Percentiles rank a stretch among this genome's conserved stretches.
Conservation (phyloP, 2,888 invertebrate species). For the Torymus texanus region DNA sequence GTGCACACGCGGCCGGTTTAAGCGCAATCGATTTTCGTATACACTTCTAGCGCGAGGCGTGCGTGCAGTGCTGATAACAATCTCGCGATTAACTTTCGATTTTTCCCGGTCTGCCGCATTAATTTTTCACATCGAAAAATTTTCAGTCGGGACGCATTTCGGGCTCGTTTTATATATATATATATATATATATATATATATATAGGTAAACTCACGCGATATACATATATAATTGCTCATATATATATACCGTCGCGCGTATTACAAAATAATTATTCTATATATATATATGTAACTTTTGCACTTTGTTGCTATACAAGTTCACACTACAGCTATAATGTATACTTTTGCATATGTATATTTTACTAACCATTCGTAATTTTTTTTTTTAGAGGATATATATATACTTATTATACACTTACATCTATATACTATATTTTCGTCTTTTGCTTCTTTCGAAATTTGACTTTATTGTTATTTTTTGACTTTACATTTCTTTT, state of each 20-base stretch:
- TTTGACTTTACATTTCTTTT: background rate
- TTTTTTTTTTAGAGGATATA: background rate
- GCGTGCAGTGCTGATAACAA: background rate
- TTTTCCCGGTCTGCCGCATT: background rate
- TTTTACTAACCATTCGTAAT: slow-evolving; percentile 2
- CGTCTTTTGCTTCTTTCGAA: slow-evolving; percentile 21
- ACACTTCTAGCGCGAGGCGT: background rate
- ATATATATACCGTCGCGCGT: no score
- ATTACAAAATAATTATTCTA: no score
- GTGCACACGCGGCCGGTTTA: no score
- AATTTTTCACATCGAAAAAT: slow-evolving; percentile 23
- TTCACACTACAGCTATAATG: slow-evolving; percentile 32
- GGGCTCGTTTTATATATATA: no score
- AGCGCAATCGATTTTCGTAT: no score
- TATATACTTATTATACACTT: no score
- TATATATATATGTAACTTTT: slow-evolving; percentile 3
- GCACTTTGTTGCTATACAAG: slow-evolving; percentile 27
- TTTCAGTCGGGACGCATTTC: background rate
- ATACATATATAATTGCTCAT: no score
- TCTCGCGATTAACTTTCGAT: slow-evolving; percentile 1
- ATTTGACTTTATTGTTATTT: background rate
- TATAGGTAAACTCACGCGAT: no score
- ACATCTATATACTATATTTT: background rate
- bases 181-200: no score
- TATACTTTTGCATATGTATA: background rate